These are phyloP conservation scores for Sebastiscus albofasciatus DNA, from an alignment of 2,797 vertebrate species.

Conservation along the genomic window DNA sequence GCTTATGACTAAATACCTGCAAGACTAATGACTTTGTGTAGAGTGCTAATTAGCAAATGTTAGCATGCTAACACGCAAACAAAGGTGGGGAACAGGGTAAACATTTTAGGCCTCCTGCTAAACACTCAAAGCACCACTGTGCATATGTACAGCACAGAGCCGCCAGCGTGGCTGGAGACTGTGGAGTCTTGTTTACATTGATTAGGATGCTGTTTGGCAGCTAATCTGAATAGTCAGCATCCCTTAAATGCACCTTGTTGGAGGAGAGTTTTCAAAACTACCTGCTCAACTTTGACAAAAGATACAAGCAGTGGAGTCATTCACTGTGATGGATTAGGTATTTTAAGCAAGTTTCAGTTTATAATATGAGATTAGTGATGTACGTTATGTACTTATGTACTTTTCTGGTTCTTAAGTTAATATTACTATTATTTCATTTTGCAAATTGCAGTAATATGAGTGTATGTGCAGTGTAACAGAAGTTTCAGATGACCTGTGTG, in stretches of 20 bases:
- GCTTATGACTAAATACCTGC: background rate
- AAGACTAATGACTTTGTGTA: background rate
- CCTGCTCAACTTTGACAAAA: constrained; percentile 1
- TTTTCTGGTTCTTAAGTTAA: background rate
- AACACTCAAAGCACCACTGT: background rate
- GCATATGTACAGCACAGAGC: background rate
- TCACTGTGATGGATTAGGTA: constrained; percentile 6
- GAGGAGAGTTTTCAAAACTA: background rate
- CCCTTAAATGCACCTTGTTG: background rate
- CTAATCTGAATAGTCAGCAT: background rate
- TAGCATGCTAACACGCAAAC: background rate
- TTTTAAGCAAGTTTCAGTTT: background rate
- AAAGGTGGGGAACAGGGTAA: background rate
- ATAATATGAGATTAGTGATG: background rate
- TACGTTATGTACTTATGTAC: background rate
- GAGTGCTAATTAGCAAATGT: background rate
- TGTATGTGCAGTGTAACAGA: constrained; percentile 69
- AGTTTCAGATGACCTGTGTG: constrained; percentile 80
- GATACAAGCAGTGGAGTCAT: background rate
- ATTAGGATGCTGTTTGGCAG: background rate
- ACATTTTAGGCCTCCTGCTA: background rate
- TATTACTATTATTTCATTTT: background rate
- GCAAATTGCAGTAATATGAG: background rate
- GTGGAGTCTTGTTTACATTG: background rate
- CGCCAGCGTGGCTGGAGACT: background rate